Base-by-base conservation (phyloP, 2,797 vertebrate species). In the Microcaecilia unicolor region DNA sequence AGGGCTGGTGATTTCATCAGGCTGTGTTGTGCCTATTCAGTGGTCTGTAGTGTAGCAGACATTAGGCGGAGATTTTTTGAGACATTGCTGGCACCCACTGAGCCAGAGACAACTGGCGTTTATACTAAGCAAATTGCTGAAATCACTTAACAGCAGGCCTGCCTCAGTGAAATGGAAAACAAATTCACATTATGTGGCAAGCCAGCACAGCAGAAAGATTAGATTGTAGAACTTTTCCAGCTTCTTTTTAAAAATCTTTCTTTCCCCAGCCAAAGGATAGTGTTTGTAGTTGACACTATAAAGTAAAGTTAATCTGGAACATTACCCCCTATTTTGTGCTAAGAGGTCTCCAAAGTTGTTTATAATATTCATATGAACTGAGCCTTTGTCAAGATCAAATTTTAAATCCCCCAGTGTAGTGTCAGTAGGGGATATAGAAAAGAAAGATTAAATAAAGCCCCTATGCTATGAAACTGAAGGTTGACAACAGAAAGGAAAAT, bases 371-470 rank as follows among this genome's bases (percentile, higher is more conserved):
- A 73, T 67, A 78, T 72, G 60, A 78, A 72, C 57, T 41, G 57
- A 80, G 72, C 68, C 60, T 71, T 66, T 76, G 67, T 67, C 59
- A 51, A 75, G 74, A 84, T 75, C 68, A 74, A 66, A 75, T 74
- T 70, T 49, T 41, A 70, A 78, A 74, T 59, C 74, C 55, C 61
- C 55, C 48, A 26, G 62, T 68, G 62, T 66, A 64, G 67, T 53
- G 33, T 60, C 48, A 26, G 62, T 68, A 62, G 66, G 64, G 67
- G 53, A 48, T 33, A 60, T 33, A 58, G 47, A 40, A 68, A 58
- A 31, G 19, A 39, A 60, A 72, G 72, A 64, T 61, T 58, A 71
- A 69, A 65, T 62, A 63, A 70, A 76, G 63, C 40, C 33, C 46
- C 62, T 50, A 48, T 67, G 51, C 51, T 62, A 44, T 51, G 28